Evolutionary conservation across 1,140 invertebrate species (phyloP).

Genomic region (Heliconius eleuchia): DNA sequence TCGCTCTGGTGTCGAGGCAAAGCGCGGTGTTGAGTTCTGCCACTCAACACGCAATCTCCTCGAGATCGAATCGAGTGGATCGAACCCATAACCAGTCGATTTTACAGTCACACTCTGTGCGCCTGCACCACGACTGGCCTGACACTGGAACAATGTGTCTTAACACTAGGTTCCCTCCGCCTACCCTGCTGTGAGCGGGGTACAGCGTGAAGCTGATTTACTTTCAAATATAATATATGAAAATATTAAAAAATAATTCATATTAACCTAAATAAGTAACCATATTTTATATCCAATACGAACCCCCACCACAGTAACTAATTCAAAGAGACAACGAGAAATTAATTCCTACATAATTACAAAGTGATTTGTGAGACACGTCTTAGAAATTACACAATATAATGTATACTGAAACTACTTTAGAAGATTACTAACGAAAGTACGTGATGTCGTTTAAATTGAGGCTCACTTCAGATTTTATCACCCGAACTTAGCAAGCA

Average conservation of each 20-base stretch:
- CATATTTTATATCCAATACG: conserved; percentile 20
- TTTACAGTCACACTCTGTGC: no score
- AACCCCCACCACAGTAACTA: conserved; percentile 17
- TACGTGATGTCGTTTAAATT: conserved; percentile 4
- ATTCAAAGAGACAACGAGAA: conserved; percentile 51
- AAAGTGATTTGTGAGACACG: conserved; percentile 51
- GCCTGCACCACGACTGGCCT: no score
- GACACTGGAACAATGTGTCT: no score
- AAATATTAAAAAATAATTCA: neutral
- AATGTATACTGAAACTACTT: conserved; percentile 40
- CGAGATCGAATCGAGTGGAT: no score
- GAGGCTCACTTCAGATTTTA: neutral
- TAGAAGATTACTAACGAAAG: neutral
- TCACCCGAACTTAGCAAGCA: no score
- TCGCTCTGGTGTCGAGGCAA: no score
- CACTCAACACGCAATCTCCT: no score
- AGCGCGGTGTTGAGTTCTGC: no score
- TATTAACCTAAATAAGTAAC: neutral
- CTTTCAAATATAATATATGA: no score
- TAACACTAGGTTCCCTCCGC: neutral
- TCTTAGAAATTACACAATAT: conserved; percentile 40
- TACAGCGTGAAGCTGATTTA: neutral
- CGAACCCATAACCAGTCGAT: no score
- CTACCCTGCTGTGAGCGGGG: neutral
- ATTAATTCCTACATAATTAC: conserved; percentile 67